Evolutionary conservation across 1,140 invertebrate genomes (phyloP).

Genomic region (Drosophila orosa): DNA sequence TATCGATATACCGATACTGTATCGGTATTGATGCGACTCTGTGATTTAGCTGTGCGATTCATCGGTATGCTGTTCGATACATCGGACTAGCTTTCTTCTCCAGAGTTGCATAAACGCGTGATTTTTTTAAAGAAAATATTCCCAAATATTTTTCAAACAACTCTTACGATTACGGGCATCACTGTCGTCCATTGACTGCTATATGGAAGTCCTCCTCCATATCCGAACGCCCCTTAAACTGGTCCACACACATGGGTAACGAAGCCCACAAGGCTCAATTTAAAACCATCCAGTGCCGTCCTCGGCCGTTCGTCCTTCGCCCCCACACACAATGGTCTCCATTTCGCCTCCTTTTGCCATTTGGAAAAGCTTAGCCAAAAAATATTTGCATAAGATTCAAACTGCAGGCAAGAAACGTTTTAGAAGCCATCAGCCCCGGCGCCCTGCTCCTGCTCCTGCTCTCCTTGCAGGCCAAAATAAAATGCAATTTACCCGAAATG

Average conservation of each 20-base stretch:
- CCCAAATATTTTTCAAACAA: too few species aligned
- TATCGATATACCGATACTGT: too few species aligned
- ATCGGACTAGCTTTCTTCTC: too few species aligned
- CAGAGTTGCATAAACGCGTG: too few species aligned
- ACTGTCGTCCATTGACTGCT: background rate
- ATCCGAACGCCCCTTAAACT: background rate
- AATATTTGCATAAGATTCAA: slow-evolving; percentile 81
- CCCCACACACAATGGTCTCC: slow-evolving; percentile 49
- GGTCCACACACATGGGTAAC: slow-evolving; percentile 16
- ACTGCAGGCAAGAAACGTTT: slow-evolving; percentile 72
- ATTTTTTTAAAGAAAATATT: too few species aligned
- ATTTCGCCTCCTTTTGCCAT: slow-evolving; percentile 36
- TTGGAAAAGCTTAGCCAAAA: slow-evolving; percentile 72
- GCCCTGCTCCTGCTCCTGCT: background rate
- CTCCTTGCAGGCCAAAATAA: slow-evolving; percentile 46
- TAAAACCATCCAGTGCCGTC: slow-evolving; percentile 46
- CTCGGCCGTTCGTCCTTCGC: slow-evolving; percentile 10
- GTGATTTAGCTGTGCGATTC: too few species aligned
- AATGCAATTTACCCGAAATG: slow-evolving; percentile 69
- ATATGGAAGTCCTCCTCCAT: background rate
- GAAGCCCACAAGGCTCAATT: slow-evolving; percentile 66
- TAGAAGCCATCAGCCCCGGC: slow-evolving; percentile 12
- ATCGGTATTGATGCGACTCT: too few species aligned
- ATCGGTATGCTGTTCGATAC: too few species aligned
- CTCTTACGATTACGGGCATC: too few species aligned